These are phyloP conservation scores for Drosophila insularis DNA, from an alignment of 1,140 invertebrate species.

Conservation along the genomic window DNA sequence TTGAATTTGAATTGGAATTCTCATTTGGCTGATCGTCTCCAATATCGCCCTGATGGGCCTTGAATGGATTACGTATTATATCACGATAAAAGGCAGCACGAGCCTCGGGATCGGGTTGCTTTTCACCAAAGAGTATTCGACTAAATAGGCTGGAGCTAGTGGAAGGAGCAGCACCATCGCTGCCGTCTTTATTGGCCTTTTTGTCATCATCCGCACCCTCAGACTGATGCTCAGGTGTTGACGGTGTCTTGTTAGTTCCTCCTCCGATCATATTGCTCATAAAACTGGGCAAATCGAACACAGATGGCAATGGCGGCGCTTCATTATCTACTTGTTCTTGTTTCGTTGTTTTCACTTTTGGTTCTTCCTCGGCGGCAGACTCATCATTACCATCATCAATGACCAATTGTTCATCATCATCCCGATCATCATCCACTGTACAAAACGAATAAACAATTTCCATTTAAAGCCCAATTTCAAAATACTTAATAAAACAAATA, in stretches of 20 bases:
- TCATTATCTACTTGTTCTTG: slow-evolving; percentile 18
- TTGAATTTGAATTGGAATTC: slow-evolving; percentile 63
- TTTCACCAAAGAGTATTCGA: slow-evolving; percentile 42
- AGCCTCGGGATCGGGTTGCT: slow-evolving; percentile 38
- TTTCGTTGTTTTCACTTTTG: slow-evolving; percentile 24
- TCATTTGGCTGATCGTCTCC: slow-evolving; percentile 24
- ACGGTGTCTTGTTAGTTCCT: not conserved
- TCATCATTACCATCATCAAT: slow-evolving; percentile 73
- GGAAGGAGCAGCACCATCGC: not conserved
- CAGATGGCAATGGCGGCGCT: slow-evolving; percentile 49
- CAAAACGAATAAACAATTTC: slow-evolving; percentile 10
- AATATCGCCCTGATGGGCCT: slow-evolving; percentile 44
- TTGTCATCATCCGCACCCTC: not conserved
- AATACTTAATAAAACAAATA: not conserved
- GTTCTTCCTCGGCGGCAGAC: slow-evolving; percentile 44
- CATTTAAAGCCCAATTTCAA: not conserved
- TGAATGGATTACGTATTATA: slow-evolving; percentile 67
- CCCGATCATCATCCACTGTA: slow-evolving; percentile 70
- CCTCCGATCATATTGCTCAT: slow-evolving; percentile 63
- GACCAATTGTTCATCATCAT: slow-evolving; percentile 75
- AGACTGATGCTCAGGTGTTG: not conserved
- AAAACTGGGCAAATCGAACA: slow-evolving; percentile 65
- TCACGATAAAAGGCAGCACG: slow-evolving; percentile 55
- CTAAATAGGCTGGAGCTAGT: slow-evolving; percentile 26
- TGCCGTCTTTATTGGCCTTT: not conserved